Evolutionary conservation across 92 coral and sea anemone genomes (phyloP), one percentile per base, ranked within the genome.

Genomic region (Umimayanthus kanabou): DNA sequence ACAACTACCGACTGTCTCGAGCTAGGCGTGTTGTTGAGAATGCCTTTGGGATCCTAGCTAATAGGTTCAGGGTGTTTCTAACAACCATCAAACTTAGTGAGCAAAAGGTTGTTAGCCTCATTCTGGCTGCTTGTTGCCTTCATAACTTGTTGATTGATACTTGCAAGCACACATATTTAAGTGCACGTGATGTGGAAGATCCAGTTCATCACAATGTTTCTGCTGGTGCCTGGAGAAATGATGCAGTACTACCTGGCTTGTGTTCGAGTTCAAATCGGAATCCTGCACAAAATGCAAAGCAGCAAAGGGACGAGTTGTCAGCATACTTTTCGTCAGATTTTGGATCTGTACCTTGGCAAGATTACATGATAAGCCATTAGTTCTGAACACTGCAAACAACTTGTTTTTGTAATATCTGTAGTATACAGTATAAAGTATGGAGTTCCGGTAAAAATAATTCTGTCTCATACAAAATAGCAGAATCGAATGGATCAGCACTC

Each of bases 11-110:
- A 16, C 77, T 87, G 28, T 77, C 89, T 37, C 29, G 85, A 29
- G 89, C 89, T 77, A 22, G 83, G 26, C 76, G 80, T 43, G 65
- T 81, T 69, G 91, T 89, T n/a, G 88, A 89, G 86, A 89, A 89
- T 83, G 84, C 76, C 58, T 82, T 89, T 89, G 88, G 85, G 40
- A 67, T 82, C 67, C 84, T 75, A 47, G 91, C 79, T 55, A 82
- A 82, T 25, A 47, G 88, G 16, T 64, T 58, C 29, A 45, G 89
- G 66, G 82, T 87, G 16, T 89, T 89, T 78, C 55, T 70, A 6
- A 67, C 91, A 50, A 80, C 84, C 23, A 89, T 89, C 75, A 65
- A 86, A 42, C 88, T 88, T 71, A 84, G 76, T 25, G 87, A 85
- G 55, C 69, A 82, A 53, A 88, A 88, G 73, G 91, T 88, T 14